Evolutionary conservation across 2,113 vertebrate genomes (phyloP), one percentile per base, ranked within the genome.

Genomic region (Sapayoa aenigma): DNA sequence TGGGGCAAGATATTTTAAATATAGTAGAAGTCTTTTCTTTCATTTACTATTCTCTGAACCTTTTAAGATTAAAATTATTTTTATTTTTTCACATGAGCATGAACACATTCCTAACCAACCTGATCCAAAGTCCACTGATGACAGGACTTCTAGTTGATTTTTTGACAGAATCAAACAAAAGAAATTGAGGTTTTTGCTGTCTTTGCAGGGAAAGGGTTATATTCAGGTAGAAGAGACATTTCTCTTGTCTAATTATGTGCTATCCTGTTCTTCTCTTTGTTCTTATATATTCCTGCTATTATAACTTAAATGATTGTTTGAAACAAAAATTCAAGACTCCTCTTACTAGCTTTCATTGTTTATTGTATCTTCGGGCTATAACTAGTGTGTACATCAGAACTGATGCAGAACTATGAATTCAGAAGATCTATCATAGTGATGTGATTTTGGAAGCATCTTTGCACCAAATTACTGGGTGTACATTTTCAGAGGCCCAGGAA

Each of bases 301-400:
- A 58, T 39, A 89, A 93, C 39, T 5, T 33, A 92, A 84, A 84
- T 52, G 12, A 50, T 94, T 89, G 24, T 73, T 89, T 80, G 68
- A 80, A 93, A 71, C 39, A 89, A 93, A 93, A 91, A 91, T 76
- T 76, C 77, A 89, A 83, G 33, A 33, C 33, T 24, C 8, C 7
- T 79, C 39, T 84, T 89, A 65, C 39, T 91, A 91, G 69, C 73
- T 95, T 77, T 59, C 41, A 41, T 89, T 73, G 80, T 93, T 96
- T 89, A 86, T 92, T 91, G 53, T 56, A 73, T 27, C 76, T 94
- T 83, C 42, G 80, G 84, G 80, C 88, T 84, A 12, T 37, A 55
- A 72, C 47, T 59, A 52, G 22, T 28, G 14, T 82, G 56, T 78
- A 73, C 66, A 39, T 52, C 60, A 67, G 62, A 87, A 84, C 0